Evolutionary conservation across 2,888 invertebrate species (phyloP), one percentile per base, ranked within the genome.

Genomic region (Rhyacophila evoluta): DNA sequence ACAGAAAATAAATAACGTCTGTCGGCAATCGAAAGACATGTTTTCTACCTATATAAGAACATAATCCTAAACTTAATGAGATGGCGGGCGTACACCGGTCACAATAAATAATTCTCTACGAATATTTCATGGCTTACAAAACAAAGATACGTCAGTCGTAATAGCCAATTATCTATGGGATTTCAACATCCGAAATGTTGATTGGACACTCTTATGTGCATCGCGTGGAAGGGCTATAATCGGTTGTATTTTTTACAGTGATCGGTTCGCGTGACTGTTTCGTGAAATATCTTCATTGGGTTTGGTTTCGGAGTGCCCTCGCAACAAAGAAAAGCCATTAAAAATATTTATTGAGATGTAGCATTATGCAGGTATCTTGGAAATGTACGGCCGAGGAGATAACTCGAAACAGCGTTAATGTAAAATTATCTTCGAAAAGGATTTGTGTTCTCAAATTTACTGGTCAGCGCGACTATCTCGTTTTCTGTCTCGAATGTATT

Each of bases 321-420:
- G 76, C 76, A 81, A 82, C 82, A 82, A 81, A 82, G 82, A 79
- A 75, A 79, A 82, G 71, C 69, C 81, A 82, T 82, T 82, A 82
- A 82, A 82, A 79, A 82, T 82, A 82, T 82, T 82, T 82, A 82
- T 82, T 73, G 81, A 81, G 82, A 78, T 82, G 81, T 82, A 81
- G 79, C 79, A 81, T 81, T 82, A 79, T 81, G 82, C 79, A 79
- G 82, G 82, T 81, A 79, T 75, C 78, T 74, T 41, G 71, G 78
- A 78, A 70, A 74, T 75, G 72, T 78, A 41, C 39, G 72, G 12
- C 72, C 72, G 71, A 68, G 25, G 33, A 77, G 78, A 78, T 78
- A 78, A 78, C 74, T 71, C 71, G n/a, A 19, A 38, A 39, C 69
- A 78, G 69, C 67, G 79, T 72, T 76, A 76, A 80, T 76, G 78